These are phyloP conservation scores for Leucoraja erinaceus DNA, from an alignment of 2,113 vertebrate species.

Conservation along the genomic window DNA sequence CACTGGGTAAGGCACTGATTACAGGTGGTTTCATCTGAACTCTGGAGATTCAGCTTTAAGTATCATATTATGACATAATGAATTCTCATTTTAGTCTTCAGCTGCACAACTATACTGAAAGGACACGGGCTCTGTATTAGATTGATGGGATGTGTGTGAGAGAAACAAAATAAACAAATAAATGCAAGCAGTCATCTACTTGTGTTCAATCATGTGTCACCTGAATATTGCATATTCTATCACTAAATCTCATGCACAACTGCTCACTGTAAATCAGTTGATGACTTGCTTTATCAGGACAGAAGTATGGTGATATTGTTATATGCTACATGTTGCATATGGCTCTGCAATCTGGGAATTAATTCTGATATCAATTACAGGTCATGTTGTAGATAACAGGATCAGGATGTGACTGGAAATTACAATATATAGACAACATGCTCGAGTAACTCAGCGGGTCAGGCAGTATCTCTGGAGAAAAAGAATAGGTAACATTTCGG, in stretches of 20 bases:
- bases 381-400: neutral
- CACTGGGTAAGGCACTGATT: neutral
- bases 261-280: neutral
- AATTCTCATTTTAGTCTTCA: neutral
- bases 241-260: neutral
- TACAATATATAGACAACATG: neutral
- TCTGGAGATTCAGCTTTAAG: neutral
- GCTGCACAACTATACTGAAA: neutral
- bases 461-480: too few species aligned
- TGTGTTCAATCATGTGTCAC: slow-evolving; percentile 12
- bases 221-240: neutral
- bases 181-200: neutral
- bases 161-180: neutral
- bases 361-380: neutral
- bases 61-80: neutral
- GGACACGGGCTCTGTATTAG: neutral
- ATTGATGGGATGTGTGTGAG: neutral
- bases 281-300: neutral
- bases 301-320: neutral
- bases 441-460: too few species aligned
- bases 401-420: neutral
- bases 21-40: neutral
- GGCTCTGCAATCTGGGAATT: neutral
- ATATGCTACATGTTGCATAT: neutral
- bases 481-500: too few species aligned